Evolutionary conservation across 2,888 invertebrate genomes (phyloP).

Genomic region (Trimorus sp.): DNA sequence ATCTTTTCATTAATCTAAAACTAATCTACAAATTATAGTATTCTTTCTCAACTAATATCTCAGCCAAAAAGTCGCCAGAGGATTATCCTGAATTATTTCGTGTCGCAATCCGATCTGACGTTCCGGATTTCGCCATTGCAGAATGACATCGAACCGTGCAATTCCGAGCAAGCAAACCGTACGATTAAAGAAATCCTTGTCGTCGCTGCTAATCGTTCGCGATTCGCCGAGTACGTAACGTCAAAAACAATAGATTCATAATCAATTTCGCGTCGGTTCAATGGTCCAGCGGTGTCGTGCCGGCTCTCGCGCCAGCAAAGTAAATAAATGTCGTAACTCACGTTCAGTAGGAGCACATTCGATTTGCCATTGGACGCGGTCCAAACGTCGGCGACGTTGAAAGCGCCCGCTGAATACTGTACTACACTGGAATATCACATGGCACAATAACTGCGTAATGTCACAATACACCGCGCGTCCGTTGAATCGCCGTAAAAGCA

Average conservation of each 20-base stretch:
- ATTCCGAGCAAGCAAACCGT: no score
- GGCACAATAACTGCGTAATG: conserved; percentile 53
- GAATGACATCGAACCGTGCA: no score
- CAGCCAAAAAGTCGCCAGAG: no score
- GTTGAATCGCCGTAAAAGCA: conserved; percentile 67
- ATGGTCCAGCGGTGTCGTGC: conserved; percentile 30
- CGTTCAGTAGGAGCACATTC: conserved; percentile 77
- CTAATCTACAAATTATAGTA: no score
- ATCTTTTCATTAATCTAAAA: no score
- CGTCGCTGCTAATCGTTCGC: conserved; percentile 24
- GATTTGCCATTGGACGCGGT: conserved; percentile 78
- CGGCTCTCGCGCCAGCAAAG: conserved; percentile 63
- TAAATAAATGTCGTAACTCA: conserved; percentile 79
- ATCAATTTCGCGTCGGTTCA: conserved; percentile 55
- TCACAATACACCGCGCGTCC: conserved; percentile 57
- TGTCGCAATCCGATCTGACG: no score
- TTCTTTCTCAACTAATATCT: no score
- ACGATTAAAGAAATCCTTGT: conserved; percentile 4
- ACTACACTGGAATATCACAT: conserved; percentile 59
- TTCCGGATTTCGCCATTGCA: no score
- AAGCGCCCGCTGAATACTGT: conserved; percentile 53
- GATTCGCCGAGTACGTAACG: conserved; percentile 34
- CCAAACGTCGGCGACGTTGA: conserved; percentile 71
- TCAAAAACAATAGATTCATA: conserved; percentile 58
- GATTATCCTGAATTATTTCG: no score